A percentile compares a stretch with the other conserved stretches of the same genome.
phyloP scores from a whole-genome alignment of 2,797 vertebrate species.

The Triplophysa yarkandensis region DNA sequence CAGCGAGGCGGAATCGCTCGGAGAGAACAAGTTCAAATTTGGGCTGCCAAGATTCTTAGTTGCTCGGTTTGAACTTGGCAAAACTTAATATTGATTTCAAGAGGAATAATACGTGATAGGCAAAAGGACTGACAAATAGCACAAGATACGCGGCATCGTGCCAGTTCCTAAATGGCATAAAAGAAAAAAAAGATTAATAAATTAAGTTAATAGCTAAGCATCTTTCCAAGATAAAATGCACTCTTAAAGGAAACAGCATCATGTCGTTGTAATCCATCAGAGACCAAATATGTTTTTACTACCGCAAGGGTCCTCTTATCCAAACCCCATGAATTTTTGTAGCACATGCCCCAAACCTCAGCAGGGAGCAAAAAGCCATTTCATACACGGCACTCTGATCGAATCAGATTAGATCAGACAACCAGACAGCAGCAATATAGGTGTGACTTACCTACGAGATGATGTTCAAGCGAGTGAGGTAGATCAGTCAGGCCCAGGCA shows the following conservation, averaged over 20 bases:
- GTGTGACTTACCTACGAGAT: conserved; percentile 65
- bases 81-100: conserved; percentile 33
- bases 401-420: conserved; percentile 49
- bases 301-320: conserved; percentile 57
- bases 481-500: conserved; percentile 45
- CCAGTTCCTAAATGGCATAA: conserved; percentile 31
- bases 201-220: conserved; percentile 21
- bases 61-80: conserved; percentile 35
- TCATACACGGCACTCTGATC: conserved; percentile 49
- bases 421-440: conserved; percentile 40
- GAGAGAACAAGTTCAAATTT: conserved; percentile 39
- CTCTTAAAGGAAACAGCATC: conserved; percentile 47
- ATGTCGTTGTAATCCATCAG: conserved; percentile 45
- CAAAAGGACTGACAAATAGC: conserved; percentile 26
- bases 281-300: conserved; percentile 19
- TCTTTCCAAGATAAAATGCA: conserved; percentile 26
- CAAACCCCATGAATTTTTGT: conserved; percentile 58
- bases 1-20: conserved; percentile 62
- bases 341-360: conserved; percentile 58
- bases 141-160: conserved; percentile 9
- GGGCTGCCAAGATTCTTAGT: conserved; percentile 36
- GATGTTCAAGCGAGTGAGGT: conserved; percentile 41
- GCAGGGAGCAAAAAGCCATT: conserved; percentile 42
- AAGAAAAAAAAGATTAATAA: conserved; percentile 28
- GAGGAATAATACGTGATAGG: neutral